Conservation (phyloP, 2,113 vertebrate species). For the Cephalopholis sonnerati region DNA sequence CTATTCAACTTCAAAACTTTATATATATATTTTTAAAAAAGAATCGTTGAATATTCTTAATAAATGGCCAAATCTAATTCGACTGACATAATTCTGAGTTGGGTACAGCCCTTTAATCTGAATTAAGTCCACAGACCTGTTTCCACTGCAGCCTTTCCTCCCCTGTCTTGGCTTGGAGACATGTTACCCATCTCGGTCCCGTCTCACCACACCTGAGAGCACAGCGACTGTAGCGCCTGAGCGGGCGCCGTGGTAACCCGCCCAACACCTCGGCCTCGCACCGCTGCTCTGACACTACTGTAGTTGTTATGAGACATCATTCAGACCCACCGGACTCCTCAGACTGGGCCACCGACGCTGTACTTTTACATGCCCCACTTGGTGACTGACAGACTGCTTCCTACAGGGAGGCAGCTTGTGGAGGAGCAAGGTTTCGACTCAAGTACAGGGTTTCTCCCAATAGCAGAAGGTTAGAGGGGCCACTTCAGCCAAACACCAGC, state of each 20-base stretch:
- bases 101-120: no score
- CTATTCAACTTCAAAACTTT: no score
- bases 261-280: slow-evolving; percentile 33
- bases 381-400: slow-evolving; percentile 57
- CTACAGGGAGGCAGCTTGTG: slow-evolving; percentile 36
- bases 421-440: slow-evolving; percentile 1
- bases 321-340: slow-evolving; percentile 54
- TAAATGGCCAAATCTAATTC: no score
- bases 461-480: background rate
- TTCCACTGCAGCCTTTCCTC: background rate
- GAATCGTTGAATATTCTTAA: no score
- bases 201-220: slow-evolving; percentile 57
- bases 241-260: slow-evolving; percentile 12
- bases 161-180: background rate
- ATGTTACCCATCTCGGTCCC: slow-evolving; percentile 16
- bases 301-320: slow-evolving; percentile 68
- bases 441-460: background rate
- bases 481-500: slow-evolving; percentile 4
- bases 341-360: slow-evolving; percentile 39
- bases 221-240: slow-evolving; percentile 29
- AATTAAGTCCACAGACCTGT: background rate
- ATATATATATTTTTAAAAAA: no score
- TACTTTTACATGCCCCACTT: slow-evolving; percentile 60
- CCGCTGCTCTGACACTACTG: slow-evolving; percentile 50
- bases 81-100: no score